Evolutionary conservation across 1,140 invertebrate species (phyloP), one percentile per base, ranked within the genome.

Genomic region (Melanaphis sacchari): DNA sequence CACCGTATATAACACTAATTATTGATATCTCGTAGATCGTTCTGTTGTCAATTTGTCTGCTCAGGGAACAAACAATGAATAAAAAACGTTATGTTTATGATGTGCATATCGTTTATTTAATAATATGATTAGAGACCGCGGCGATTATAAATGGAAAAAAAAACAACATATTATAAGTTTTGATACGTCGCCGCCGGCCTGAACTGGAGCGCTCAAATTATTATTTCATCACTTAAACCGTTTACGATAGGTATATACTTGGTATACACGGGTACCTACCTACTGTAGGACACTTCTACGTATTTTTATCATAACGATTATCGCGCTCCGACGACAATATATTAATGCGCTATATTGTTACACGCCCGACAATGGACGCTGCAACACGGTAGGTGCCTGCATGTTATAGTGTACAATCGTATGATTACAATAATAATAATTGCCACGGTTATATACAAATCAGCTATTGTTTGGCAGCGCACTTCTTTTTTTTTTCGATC

Each of bases 341-440:
- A 66, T 66, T n/a, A 76, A 76, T n/a, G 59, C 59, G 59, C 59
- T 36, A 76, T 76, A 49, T 49, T 76, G 59, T 76, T 66, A 9
- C 11, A 76, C 4, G 18, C n/a, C n/a, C 15, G 59, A 66, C 59
- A 66, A 66, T 66, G n/a, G 54, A 59, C 54, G 54, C 54, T 1
- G 46, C 46, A 49, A 49, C 18, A 49, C 15, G 18, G 46, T 49
- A 49, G 18, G 46, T 49, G 18, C 15, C 46, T 49, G 18, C 15
- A 15, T 49, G 4, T 43, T 49, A 49, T 49, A 18, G 46, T 11
- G 46, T 11, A 49, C 46, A 76, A 76, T n/a, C 59, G 59, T 36
- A 76, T n/a, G 59, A 18, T 76, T n/a, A n/a, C 59, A 76, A 76
- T 76, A 76, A 76, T 76, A 76, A 76, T 66, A 66, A 66, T 76